Base-by-base conservation (phyloP, 2,797 vertebrate genomes). In the Phoxinus dragarum region DNA sequence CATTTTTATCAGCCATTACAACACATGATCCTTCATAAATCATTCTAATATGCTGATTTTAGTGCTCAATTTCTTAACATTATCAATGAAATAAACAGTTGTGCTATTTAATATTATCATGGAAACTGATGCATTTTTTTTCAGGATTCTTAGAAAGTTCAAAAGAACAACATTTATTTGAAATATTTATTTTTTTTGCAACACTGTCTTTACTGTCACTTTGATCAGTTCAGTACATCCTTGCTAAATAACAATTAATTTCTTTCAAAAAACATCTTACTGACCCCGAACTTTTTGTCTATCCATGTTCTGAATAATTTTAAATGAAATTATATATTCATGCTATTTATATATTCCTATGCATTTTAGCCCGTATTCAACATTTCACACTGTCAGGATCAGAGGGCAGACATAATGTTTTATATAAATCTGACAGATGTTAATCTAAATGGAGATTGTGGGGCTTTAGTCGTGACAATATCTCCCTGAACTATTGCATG, bases 401-500 rank as follows among this genome's bases (percentile, higher is more conserved):
- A 52, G 36, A 64, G 16, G 66, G 40, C 23, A 56, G 9, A 12
- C 17, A 59, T 72, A 61, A 69, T 42, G 59, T 19, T 40, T 59
- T n/a, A 42, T 21, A 31, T n/a, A 56, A 82, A 31, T 66, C 74
- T 40, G 9, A 38, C 31, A 16, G 3, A 36, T 59, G 27, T 76
- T n/a, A 19, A 83, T 67, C 31, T 38, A 77, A 74, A 69, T 9
- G 31, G 61, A 38, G 59, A 49, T 42, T 81, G 44, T 34, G 38
- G 6, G 52, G 56, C 31, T 71, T 47, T 14, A 91, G 96, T 95
- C 94, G 92, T 95, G 94, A 97, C 95, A 96, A 97, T 97, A 95
- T 93, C 85, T 91, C 91, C 90, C 95, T 95, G 95, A 96, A 96
- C 93, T 95, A 95, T 94, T 93, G 90, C 69, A 93, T 92, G 93